A percentile compares a stretch with the other conserved stretches of the same genome.
Conservation (phyloP, 2,113 vertebrate genomes). For the Thunnus maccoyii region DNA sequence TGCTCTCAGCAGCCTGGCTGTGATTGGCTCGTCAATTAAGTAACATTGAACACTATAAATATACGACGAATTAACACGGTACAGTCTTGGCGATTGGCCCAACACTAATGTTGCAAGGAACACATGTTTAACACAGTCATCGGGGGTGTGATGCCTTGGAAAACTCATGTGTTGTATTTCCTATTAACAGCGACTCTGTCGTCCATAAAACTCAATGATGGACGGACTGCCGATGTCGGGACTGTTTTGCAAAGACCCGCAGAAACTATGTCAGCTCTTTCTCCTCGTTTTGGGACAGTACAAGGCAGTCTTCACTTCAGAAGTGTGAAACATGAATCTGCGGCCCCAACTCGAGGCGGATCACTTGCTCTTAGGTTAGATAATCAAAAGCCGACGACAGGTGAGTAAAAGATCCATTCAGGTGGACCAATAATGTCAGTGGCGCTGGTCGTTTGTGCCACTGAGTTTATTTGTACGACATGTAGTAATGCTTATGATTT, state of each 20-base stretch:
- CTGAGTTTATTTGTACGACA: too few species aligned
- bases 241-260: background rate
- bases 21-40: conserved; percentile 50
- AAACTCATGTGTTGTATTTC: background rate
- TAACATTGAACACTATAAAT: background rate
- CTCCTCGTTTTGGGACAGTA: background rate
- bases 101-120: background rate
- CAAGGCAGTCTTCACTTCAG: background rate
- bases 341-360: background rate
- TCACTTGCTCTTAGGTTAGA: conserved; percentile 28
- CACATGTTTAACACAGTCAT: background rate
- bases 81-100: background rate
- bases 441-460: too few species aligned
- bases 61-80: background rate
- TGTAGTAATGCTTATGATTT: background rate
- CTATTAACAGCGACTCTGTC: background rate
- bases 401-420: conserved; percentile 8
- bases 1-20: background rate
- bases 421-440: too few species aligned
- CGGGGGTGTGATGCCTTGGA: conserved; percentile 10
- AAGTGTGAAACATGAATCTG: background rate
- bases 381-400: background rate
- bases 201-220: background rate
- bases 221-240: background rate
- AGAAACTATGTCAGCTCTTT: too few species aligned